These are phyloP conservation scores for Platerodrilus igneus DNA, from an alignment of 2,888 invertebrate species.

Conservation along the genomic window DNA sequence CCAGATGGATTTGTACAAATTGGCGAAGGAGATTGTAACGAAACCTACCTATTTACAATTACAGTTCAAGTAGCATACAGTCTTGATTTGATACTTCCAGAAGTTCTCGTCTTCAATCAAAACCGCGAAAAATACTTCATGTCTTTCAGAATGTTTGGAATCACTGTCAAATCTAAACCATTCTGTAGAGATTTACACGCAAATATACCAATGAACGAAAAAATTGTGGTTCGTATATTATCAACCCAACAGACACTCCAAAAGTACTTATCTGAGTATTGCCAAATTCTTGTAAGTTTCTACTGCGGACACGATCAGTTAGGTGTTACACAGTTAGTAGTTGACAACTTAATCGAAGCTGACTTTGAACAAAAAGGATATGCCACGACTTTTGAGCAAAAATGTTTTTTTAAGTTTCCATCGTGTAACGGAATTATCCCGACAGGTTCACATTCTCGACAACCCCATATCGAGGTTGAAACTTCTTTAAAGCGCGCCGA, in stretches of 20 bases:
- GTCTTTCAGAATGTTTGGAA: constrained; percentile 41
- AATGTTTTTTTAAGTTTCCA: constrained; percentile 24
- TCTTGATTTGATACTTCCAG: constrained; percentile 51
- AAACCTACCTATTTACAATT: constrained; percentile 54
- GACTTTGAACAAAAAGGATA: constrained; percentile 15
- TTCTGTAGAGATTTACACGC: constrained; percentile 40
- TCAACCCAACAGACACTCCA: constrained; percentile 35
- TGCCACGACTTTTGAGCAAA: constrained; percentile 9
- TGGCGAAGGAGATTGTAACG: constrained; percentile 44
- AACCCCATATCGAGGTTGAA: constrained; percentile 37
- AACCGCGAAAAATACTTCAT: constrained; percentile 38
- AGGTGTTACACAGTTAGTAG: constrained; percentile 36
- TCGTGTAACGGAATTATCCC: constrained; percentile 36
- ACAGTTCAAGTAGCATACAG: constrained; percentile 55
- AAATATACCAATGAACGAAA: constrained; percentile 39
- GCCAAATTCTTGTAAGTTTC: constrained; percentile 37
- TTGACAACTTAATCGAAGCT: constrained; percentile 18
- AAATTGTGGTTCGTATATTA: constrained; percentile 38
- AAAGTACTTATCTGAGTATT: constrained; percentile 35
- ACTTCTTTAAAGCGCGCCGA: constrained; percentile 22
- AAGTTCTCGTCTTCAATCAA: constrained; percentile 39
- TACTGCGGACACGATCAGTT: constrained; percentile 37
- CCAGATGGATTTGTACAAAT: constrained; percentile 56
- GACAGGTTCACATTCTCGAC: constrained; percentile 27
- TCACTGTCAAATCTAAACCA: constrained; percentile 42